A percentile compares a stretch with the other conserved stretches of the same genome.
These are phyloP conservation scores for Myiopsitta monachus DNA, from an alignment of 2,113 vertebrate genomes.

Conservation along the genomic window DNA sequence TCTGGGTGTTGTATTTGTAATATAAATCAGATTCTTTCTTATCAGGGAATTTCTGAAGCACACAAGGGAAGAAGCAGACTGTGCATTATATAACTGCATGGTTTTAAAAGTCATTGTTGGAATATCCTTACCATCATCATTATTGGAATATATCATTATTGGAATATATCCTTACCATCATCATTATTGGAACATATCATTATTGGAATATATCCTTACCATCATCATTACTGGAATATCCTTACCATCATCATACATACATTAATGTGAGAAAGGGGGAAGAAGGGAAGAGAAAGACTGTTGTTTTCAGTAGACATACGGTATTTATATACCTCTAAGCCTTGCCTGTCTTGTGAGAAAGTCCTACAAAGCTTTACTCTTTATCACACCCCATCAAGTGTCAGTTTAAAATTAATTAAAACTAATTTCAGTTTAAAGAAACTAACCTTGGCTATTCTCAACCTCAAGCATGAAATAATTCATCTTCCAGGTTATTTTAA, in stretches of 20 bases:
- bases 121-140: neutral
- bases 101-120: neutral
- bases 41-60: neutral
- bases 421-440: neutral
- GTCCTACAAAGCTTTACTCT: slow-evolving; percentile 4
- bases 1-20: neutral
- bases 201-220: neutral
- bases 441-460: neutral
- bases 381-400: neutral
- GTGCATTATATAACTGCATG: neutral
- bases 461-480: neutral
- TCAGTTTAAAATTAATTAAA: neutral
- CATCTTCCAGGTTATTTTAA: neutral
- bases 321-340: neutral
- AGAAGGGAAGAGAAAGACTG: neutral
- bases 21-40: neutral
- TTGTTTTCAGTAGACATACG: neutral
- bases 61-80: neutral
- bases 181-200: too few species aligned
- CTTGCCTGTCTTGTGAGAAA: neutral
- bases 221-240: neutral
- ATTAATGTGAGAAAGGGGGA: neutral
- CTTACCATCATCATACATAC: neutral
- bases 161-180: neutral
- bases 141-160: too few species aligned